Evolutionary conservation across 2,888 invertebrate species (phyloP).

Genomic region (Pollenia angustigena): DNA sequence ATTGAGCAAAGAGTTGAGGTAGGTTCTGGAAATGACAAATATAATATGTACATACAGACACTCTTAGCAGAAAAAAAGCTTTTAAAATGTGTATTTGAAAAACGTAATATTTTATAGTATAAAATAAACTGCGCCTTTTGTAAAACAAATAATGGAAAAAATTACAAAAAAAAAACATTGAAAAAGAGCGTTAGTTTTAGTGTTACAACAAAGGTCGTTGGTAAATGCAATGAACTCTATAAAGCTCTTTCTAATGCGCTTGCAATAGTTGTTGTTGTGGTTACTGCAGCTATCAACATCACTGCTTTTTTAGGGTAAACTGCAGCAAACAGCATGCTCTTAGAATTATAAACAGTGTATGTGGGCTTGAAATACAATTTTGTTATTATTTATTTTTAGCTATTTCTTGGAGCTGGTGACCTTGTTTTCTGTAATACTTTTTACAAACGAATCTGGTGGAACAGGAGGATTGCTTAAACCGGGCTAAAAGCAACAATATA

Average conservation of each 20-base stretch:
- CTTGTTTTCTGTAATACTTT: slow-evolving; percentile 66
- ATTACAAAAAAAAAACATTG: slow-evolving; percentile 31
- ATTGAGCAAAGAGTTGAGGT: slow-evolving; percentile 63
- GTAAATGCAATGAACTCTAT: slow-evolving; percentile 69
- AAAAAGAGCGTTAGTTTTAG: slow-evolving; percentile 41
- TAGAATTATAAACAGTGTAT: neutral
- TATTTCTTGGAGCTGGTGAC: slow-evolving; percentile 70
- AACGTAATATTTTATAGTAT: slow-evolving; percentile 21
- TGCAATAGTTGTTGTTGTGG: neutral
- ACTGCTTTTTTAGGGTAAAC: slow-evolving; percentile 35
- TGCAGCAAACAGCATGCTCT: slow-evolving; percentile 27
- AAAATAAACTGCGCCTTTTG: slow-evolving; percentile 42
- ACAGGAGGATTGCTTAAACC: slow-evolving; percentile 37
- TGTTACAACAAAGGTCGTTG: slow-evolving; percentile 65
- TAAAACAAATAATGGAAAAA: neutral
- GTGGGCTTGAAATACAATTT: neutral
- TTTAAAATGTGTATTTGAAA: slow-evolving; percentile 24
- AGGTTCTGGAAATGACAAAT: slow-evolving; percentile 62
- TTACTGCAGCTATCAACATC: slow-evolving; percentile 8
- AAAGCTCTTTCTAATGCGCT: slow-evolving; percentile 51
- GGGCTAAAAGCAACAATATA: slow-evolving; percentile 30
- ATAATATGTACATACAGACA: neutral
- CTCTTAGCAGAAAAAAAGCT: slow-evolving; percentile 46
- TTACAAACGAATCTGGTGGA: slow-evolving; percentile 24
- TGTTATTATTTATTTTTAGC: slow-evolving; percentile 67